Base-by-base conservation (phyloP, 2,888 invertebrate genomes). In the Ophioninae sp. region DNA sequence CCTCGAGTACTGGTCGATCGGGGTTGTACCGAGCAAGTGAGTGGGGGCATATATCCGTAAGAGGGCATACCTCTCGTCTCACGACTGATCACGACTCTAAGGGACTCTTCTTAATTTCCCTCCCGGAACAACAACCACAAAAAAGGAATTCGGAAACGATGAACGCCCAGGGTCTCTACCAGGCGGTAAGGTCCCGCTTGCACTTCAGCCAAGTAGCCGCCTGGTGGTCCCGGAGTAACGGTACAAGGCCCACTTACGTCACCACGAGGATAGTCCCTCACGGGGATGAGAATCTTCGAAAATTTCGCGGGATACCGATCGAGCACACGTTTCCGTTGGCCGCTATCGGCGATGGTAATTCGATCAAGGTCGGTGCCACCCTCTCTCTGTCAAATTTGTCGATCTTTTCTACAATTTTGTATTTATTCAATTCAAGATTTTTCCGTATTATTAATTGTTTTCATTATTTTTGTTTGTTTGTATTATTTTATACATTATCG, bases 141-240 rank as follows among this genome's bases (percentile, higher is more conserved):
- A 59, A 0, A 83, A 93, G 92, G 85, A 90, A 86, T 73, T 90
- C 90, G 56, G 93, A 92, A 86, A 91, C 91, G 86, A 93, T 93
- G 92, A 92, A 93, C 84, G 91, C 90, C 41, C 95, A 96, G 89
- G 97, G 97, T 93, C 94, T 99, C 87, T 95, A 98, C 91, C 98
- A 97, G 93, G 99, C 99, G 72, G 96, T 99, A 69, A 95, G 98
- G 85, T 99, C 99, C 7, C 98, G 98, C 93, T 95, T 99, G 83
- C 98, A 98, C 94, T 99, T 99, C 94, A 99, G 99, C 6, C 99
- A 99, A 94, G 95, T 99, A 87, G 97, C 98, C 73, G 98, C 99
- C 78, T 99, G 99, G 99, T 95, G 96, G 89, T 95, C 95, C 61
- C 89, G 91, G 74, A 93, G 92, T 87, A 91, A 90, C 87, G 93